Evolutionary conservation across 2,797 vertebrate genomes (phyloP), one percentile per base, ranked within the genome.

Genomic region (Rhinella marina): DNA sequence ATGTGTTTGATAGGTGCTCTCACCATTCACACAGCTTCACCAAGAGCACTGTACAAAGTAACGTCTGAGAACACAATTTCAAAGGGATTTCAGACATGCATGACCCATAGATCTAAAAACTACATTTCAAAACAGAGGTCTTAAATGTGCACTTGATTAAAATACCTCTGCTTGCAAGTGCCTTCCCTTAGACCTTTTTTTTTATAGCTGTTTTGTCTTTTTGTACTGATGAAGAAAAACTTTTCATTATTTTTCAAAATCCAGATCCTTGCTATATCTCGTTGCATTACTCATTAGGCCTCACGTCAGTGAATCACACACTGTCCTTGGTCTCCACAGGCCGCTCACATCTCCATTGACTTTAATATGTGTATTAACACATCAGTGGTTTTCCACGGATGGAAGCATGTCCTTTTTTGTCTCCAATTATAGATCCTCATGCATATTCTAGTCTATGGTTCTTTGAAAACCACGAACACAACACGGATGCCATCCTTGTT

Each of bases 1-100:
- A 80, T 88, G 81, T 89, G 82, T 88, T 75, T 82, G 72, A 88
- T 86, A 80, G 84, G 61, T 91, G 52, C 81, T 82, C 61, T 89
- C 88, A 79, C 50, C 90, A 82, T 57, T 76, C 66, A 41, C 73
- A 13, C 79, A 59, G 76, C 66, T 68, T 62, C 50, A 62, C n/a
- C 76, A 59, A 81, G 64, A 85, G 82, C 82, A 62, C 70, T 29
- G 86, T 61, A 80, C 52, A 81, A 84, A 82, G 57, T 79, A 75
- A 85, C 81, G 70, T 85, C 72, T 80, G 62, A 80, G 52, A 86
- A 19, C 50, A 3, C 76, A 12, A 76, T 64, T 84, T 79, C 87
- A 72, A 80, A 88, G 61, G 81, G 56, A 68, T 79, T 72, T 21
- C 84, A 41, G 32, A 56, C 54, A 76, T 54, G 48, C 73, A 66